These are phyloP conservation scores for Spheniscus humboldti DNA, from an alignment of 2,797 vertebrate species.

Conservation along the genomic window DNA sequence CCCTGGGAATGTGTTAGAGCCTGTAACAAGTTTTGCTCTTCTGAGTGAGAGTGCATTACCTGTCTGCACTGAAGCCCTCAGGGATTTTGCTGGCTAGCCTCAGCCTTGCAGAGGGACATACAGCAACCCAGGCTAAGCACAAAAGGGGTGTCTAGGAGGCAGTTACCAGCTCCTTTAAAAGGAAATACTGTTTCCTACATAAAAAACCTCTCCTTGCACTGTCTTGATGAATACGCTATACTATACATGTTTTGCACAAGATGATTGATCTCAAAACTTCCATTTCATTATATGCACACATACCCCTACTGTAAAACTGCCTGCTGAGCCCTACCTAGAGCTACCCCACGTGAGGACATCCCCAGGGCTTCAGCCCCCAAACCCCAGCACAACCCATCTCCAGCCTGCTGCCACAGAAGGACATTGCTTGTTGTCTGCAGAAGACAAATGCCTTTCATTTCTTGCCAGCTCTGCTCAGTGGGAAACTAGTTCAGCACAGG, in stretches of 20 bases:
- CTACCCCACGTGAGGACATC: background rate
- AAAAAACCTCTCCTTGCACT: background rate
- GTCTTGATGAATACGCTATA: background rate
- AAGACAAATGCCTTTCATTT: background rate
- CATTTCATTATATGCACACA: too few species aligned
- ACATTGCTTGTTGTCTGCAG: background rate
- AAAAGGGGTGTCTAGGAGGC: background rate
- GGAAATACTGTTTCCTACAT: background rate
- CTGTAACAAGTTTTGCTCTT: background rate
- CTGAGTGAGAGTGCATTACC: background rate
- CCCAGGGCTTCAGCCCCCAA: background rate
- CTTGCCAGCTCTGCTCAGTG: background rate
- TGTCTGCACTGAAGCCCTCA: too few species aligned
- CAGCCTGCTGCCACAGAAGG: background rate
- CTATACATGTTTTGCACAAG: background rate
- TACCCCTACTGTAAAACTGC: background rate
- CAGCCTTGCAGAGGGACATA: background rate
- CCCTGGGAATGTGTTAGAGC: fast-evolving
- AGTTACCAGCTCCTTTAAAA: background rate
- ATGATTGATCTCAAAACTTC: background rate
- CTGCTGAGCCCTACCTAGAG: background rate
- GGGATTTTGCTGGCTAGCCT: background rate
- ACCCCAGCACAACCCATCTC: background rate
- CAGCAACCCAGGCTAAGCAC: background rate
- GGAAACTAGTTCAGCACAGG: background rate